phyloP scores from a whole-genome alignment of 2,113 vertebrate genomes.

The Bombycilla garrulus region DNA sequence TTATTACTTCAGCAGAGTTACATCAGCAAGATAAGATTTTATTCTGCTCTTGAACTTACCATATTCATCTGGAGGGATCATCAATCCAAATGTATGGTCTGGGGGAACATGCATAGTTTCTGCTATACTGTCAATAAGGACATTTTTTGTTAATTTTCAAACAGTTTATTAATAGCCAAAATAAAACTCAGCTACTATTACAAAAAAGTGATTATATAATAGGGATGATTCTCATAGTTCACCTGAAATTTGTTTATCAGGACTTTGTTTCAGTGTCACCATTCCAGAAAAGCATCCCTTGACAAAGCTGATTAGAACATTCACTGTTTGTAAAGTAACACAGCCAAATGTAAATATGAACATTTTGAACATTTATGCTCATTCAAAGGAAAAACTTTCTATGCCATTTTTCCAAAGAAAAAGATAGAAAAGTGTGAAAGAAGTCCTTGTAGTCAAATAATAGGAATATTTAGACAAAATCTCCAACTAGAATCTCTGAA shows the following conservation, averaged over 20 bases:
- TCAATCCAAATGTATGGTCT: slow-evolving; percentile 69
- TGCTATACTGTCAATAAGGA: slow-evolving; percentile 67
- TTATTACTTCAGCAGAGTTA: neutral
- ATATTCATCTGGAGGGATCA: slow-evolving; percentile 28
- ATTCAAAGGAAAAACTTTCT: neutral
- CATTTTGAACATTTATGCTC: neutral
- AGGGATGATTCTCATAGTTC: neutral
- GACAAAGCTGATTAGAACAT: neutral
- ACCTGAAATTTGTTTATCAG: neutral
- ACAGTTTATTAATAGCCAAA: neutral
- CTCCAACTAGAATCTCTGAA: neutral
- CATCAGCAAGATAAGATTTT: neutral
- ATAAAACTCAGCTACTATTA: neutral
- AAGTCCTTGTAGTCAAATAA: neutral
- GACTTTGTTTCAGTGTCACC: neutral
- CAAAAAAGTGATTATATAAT: neutral
- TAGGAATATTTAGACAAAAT: neutral
- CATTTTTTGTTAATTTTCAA: neutral
- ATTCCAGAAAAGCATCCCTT: neutral
- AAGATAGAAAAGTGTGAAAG: neutral
- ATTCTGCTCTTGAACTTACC: slow-evolving; percentile 56
- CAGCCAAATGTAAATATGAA: neutral
- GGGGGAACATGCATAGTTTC: slow-evolving; percentile 70
- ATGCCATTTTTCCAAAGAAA: neutral
- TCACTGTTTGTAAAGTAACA: neutral